Evolutionary conservation across 2,113 vertebrate genomes (phyloP), one percentile per base, ranked within the genome.

Genomic region (Suricata suricatta): DNA sequence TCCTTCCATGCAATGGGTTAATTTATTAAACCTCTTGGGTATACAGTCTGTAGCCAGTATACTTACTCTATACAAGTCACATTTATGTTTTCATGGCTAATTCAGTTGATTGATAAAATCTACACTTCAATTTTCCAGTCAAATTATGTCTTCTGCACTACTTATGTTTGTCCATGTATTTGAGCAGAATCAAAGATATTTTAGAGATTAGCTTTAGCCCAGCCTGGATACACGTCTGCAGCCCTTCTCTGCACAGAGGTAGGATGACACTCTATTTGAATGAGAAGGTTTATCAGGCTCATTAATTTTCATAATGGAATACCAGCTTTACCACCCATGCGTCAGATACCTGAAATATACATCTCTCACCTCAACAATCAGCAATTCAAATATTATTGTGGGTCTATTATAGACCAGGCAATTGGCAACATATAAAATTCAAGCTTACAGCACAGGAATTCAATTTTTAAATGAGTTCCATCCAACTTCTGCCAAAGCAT

Each of bases 261-360:
- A 88, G 15, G 41, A 72, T 92, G 44, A 54, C 31, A 63, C 16
- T 63, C 25, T 81, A 44, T 63, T 80, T 85, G 69, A 88, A 19
- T 69, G 76, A 86, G 13, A 88, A 91, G 19, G 5, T 72, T 96
- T 91, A 57, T 31, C 66, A 52, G 29, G 47, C 7, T 95, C 60
- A 82, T 94, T 86, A 81, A 71, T 93, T 91, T 97, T 93, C 50
- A 38, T 81, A 86, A 85, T 47, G 85, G 86, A 97, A 83, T 80
- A 80, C 19, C 60, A 85, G 57, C 38, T 93, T 95, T 97, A n/a
- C 68, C 33, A 63, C 66, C 66, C 66, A 25, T 2, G 52, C 90
- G 89, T 86, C 29, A 83, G 33, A 35, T 63, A 80, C 50, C 35
- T 90, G 95, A 90, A 95, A 72, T 88, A 90, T 41, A 79, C 19